Evolutionary conservation across 2,113 vertebrate species (phyloP).

Genomic region (Dryoscopus gambensis): DNA sequence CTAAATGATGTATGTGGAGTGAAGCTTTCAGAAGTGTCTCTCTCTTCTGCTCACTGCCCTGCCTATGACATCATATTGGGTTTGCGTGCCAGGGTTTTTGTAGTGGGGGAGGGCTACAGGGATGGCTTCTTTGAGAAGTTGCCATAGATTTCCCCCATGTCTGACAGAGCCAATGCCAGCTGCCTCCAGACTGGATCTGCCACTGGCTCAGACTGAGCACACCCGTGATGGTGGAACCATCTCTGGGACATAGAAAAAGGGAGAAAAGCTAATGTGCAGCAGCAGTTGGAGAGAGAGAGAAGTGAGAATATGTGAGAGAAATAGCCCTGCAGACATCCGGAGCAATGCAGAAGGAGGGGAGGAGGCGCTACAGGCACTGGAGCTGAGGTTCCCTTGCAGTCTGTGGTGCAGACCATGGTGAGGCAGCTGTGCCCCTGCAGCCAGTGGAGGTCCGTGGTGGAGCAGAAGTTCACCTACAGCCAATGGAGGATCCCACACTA

Average conservation of each 20-base stretch:
- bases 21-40: not conserved
- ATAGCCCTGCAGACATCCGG: not conserved
- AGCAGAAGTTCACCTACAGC: not conserved
- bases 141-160: not conserved
- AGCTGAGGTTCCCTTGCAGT: not conserved
- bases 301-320: not conserved
- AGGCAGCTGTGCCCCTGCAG: not conserved
- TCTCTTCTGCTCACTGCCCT: not conserved
- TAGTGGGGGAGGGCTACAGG: fast-evolving
- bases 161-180: not conserved
- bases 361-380: not conserved
- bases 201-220: not conserved
- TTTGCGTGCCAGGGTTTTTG: not conserved
- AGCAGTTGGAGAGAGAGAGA: not conserved
- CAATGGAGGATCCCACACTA: not conserved
- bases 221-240: not conserved
- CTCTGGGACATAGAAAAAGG: not conserved
- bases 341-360: not conserved
- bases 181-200: not conserved
- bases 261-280: not conserved
- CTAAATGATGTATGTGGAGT: not conserved
- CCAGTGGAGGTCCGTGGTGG: fast-evolving
- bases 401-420: fast-evolving
- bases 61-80: fast-evolving
- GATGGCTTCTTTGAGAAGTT: not conserved